Evolutionary conservation across 2,888 invertebrate genomes (phyloP), one percentile per base, ranked within the genome.

Genomic region (Aphodius sticticus): DNA sequence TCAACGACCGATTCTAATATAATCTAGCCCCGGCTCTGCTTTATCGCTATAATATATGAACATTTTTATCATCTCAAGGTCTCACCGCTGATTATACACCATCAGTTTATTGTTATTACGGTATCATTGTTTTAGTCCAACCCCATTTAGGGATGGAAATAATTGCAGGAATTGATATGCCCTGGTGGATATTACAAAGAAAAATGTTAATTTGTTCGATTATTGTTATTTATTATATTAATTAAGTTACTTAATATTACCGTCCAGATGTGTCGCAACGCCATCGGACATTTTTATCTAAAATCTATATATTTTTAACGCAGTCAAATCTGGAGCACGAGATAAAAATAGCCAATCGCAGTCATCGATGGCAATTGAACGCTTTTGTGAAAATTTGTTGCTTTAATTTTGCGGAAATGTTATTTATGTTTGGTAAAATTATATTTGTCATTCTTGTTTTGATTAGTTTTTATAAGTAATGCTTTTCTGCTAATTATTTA

Each of bases 1-100:
- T 86, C 87, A 86, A 85, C 86, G 87, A 87, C 86, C 86, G 82
- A 35, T 74, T 37, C 74, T 74, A 74, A 74, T 74, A 37, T 74
- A 74, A 74, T 74, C 74, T 53, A 53, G 53, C 53, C 36, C 71
- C 36, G 74, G 37, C 36, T n/a, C n/a, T 36, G 36, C n/a, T 37
- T 74, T 74, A 74, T 74, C 74, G 74, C 36, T 15, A 74, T 37
- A 74, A 71, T 53, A 53, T 53, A 53, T 53, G 53, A 12, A 53
- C 53, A 74, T 74, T 74, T 74, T 74, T 74, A 74, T 74, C 74
- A 74, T 74, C 74, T 74, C 74, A 74, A 74, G 74, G 74, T 74
- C 74, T 35, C 74, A 7, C 7, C 36, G 36, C 14, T 37, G 15
- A 74, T 74, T 74, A 74, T 35, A 74, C 74, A 37, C 74, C 53